Conservation (phyloP, 1,140 invertebrate genomes). For the Solenopsis fugax region DNA sequence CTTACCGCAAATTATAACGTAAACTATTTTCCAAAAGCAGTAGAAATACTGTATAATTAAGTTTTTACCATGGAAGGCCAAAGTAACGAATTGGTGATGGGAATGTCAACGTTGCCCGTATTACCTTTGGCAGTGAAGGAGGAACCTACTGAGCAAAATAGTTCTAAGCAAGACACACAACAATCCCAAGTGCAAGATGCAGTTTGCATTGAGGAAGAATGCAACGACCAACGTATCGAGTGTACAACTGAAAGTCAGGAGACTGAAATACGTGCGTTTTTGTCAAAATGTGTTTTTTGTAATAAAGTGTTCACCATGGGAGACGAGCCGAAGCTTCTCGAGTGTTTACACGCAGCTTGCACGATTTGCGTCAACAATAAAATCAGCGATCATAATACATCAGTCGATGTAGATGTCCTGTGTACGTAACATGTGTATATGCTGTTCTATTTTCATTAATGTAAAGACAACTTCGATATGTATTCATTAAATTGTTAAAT, state of each 20-base stretch:
- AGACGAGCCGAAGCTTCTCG: conserved; percentile 92
- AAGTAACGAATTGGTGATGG: conserved; percentile 55
- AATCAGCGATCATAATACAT: conserved; percentile 88
- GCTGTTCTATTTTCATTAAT: not conserved
- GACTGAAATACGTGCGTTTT: conserved; percentile 80
- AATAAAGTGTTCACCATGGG: conserved; percentile 88
- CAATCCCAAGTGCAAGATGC: conserved; percentile 68
- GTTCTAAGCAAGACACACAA: conserved; percentile 62
- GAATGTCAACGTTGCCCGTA: not conserved
- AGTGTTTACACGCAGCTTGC: conserved; percentile 95
- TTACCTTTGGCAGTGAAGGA: conserved; percentile 63
- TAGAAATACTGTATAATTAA: not conserved
- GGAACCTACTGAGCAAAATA: conserved; percentile 66
- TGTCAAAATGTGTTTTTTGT: conserved; percentile 90
- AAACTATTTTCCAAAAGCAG: not conserved
- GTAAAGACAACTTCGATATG: no score
- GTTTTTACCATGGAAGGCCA: conserved; percentile 58
- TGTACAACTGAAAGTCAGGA: conserved; percentile 87
- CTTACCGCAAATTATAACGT: conserved; percentile 58
- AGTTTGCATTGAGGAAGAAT: conserved; percentile 76
- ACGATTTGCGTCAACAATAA: conserved; percentile 91
- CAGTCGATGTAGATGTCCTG: conserved; percentile 82
- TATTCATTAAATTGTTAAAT: no score
- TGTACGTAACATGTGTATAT: conserved; percentile 65
- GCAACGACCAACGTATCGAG: conserved; percentile 84